Conservation (phyloP, 2,888 invertebrate species). For the Linyphia triangularis region DNA sequence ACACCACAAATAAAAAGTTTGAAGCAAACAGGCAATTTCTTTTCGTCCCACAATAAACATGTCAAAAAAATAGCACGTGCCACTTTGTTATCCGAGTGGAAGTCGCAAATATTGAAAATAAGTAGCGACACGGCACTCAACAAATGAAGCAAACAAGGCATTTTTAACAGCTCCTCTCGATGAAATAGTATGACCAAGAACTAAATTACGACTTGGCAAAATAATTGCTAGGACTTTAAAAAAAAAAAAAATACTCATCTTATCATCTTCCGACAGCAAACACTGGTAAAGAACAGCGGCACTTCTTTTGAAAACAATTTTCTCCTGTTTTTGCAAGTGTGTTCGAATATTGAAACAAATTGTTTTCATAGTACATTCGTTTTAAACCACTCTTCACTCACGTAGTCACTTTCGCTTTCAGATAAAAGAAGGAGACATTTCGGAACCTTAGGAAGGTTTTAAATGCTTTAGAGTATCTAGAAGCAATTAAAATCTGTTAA, state of each 20-base stretch:
- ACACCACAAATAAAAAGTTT: neutral
- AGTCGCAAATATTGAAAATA: conserved; percentile 2
- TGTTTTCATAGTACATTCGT: neutral
- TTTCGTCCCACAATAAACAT: conserved; percentile 29
- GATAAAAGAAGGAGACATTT: too few relatives aligned
- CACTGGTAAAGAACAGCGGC: too few relatives aligned
- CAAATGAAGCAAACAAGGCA: conserved; percentile 40
- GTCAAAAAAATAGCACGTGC: conserved; percentile 51
- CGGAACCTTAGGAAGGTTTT: too few relatives aligned
- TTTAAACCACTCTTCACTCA: neutral
- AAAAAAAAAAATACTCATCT: neutral
- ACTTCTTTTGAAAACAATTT: neutral
- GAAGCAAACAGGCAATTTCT: neutral
- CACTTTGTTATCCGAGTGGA: conserved; percentile 17
- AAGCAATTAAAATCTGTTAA: too few relatives aligned
- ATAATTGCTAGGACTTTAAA: neutral
- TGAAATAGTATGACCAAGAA: conserved; percentile 39
- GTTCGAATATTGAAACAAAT: neutral
- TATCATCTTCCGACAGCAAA: neutral
- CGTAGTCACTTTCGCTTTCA: neutral
- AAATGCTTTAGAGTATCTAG: too few relatives aligned
- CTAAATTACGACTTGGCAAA: conserved; percentile 41
- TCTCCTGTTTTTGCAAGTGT: neutral
- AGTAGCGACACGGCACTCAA: conserved; percentile 9
- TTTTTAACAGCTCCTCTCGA: conserved; percentile 3